phyloP scores from a whole-genome alignment of 2,888 invertebrate genomes.

The Tetropium fuscum region DNA sequence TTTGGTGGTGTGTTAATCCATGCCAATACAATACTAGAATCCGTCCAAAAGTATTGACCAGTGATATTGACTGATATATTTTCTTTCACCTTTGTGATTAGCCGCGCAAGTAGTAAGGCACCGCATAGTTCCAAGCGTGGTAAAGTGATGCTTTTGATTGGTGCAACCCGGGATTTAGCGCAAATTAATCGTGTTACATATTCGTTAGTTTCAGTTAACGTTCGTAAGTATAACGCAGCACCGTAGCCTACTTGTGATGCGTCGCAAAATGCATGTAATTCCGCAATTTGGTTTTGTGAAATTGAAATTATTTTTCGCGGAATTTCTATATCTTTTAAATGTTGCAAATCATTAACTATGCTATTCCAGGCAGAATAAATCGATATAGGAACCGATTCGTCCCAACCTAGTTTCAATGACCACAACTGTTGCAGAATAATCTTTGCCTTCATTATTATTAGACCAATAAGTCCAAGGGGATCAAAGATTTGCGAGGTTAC shows the following conservation, averaged over 20 bases:
- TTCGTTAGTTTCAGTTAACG: neutral
- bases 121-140: constrained; percentile 16
- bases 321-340: constrained; percentile 3
- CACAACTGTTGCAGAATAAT: constrained; percentile 29
- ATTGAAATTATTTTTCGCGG: no score
- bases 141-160: constrained; percentile 7
- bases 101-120: constrained; percentile 10
- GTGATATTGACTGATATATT: constrained; percentile 1
- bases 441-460: constrained; percentile 13
- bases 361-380: constrained; percentile 5
- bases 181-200: no score
- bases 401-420: constrained; percentile 19
- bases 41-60: constrained; percentile 11
- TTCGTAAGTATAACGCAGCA: neutral
- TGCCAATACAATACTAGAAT: constrained; percentile 25
- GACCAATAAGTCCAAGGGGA: constrained; percentile 26
- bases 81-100: neutral
- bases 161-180: no score
- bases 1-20: constrained; percentile 14
- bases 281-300: neutral
- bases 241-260: constrained; percentile 11
- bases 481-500: constrained; percentile 23
- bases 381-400: constrained; percentile 24
- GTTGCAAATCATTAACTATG: constrained; percentile 2
- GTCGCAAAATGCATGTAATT: constrained; percentile 9